Percentiles rank a stretch among this genome's conserved stretches.
phyloP scores from a whole-genome alignment of 2,113 vertebrate species.

The zebrafish (Danio rerio) region DNA sequence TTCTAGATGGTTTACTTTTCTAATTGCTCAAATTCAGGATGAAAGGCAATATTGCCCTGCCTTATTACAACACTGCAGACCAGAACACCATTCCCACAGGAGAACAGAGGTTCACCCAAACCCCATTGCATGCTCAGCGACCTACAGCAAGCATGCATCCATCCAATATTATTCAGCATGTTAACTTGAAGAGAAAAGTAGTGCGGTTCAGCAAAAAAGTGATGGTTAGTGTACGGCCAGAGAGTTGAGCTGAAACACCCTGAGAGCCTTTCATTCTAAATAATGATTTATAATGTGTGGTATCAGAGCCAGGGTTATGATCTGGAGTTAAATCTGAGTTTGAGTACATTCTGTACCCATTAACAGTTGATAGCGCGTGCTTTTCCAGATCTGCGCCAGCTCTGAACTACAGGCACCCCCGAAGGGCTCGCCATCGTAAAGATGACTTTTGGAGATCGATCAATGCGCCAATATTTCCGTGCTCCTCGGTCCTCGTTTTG shows the following conservation, averaged over 20 bases:
- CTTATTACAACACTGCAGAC: slow-evolving; percentile 76
- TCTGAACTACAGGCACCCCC: slow-evolving; percentile 18
- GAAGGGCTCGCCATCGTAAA: slow-evolving; percentile 23
- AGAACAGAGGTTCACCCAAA: slow-evolving; percentile 60
- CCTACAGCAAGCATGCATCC: neutral
- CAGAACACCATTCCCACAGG: slow-evolving; percentile 74
- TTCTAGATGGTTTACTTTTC: slow-evolving; percentile 58
- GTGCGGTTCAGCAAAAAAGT: neutral
- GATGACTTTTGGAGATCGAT: slow-evolving; percentile 19
- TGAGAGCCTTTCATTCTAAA: neutral
- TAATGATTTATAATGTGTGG: slow-evolving; percentile 39
- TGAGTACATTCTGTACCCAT: slow-evolving; percentile 46
- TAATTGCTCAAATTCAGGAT: slow-evolving; percentile 60
- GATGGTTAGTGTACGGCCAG: neutral
- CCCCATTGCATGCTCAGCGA: neutral
- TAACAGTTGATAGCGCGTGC: slow-evolving; percentile 39
- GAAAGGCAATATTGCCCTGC: slow-evolving; percentile 77
- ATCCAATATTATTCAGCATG: neutral
- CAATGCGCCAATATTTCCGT: slow-evolving; percentile 16
- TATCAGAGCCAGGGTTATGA: slow-evolving; percentile 14
- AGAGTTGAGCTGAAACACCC: slow-evolving; percentile 7
- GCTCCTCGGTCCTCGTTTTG: neutral
- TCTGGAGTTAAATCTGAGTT: slow-evolving; percentile 36
- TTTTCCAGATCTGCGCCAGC: slow-evolving; percentile 19
- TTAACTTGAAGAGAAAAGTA: slow-evolving; percentile 26